These are phyloP conservation scores for Pseudochaenichthys georgianus DNA, from an alignment of 2,797 vertebrate genomes.

Conservation along the genomic window DNA sequence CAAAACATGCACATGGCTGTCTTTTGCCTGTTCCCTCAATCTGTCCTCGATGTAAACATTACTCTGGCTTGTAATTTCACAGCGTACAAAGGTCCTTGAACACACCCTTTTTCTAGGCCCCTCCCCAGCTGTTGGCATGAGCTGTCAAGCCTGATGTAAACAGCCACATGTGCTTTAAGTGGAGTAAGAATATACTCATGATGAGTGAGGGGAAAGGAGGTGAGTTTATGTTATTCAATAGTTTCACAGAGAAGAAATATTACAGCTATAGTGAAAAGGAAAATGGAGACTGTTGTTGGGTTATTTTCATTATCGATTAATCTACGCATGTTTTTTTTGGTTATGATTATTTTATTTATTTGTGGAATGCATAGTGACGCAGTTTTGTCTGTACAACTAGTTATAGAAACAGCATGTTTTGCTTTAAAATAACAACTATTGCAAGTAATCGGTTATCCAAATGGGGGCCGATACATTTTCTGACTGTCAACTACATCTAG, in stretches of 20 bases:
- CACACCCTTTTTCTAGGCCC: background rate
- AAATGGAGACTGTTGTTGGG: background rate
- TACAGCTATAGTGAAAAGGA: background rate
- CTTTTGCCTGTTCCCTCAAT: background rate
- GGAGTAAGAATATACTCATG: constrained; percentile 7
- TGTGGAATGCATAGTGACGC: background rate
- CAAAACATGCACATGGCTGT: background rate
- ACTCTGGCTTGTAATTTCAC: background rate
- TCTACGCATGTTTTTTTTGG: background rate
- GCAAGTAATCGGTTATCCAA: background rate
- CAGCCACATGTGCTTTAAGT: constrained; percentile 29
- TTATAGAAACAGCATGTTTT: too few relatives aligned
- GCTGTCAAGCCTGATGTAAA: constrained; percentile 24
- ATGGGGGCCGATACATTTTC: background rate
- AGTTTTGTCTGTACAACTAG: too few relatives aligned
- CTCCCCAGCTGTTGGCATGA: constrained; percentile 10
- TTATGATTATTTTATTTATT: background rate
- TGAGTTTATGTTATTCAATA: too few relatives aligned
- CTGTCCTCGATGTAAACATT: background rate
- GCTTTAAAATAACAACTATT: too few relatives aligned
- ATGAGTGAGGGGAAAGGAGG: background rate
- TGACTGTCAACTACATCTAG: background rate
- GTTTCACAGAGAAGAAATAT: background rate
- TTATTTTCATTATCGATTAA: background rate
- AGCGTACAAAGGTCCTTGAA: background rate